A percentile compares a stretch with the other conserved stretches of the same genome.
phyloP scores from a whole-genome alignment of 2,113 vertebrate genomes.

The Triplophysa tibetana region DNA sequence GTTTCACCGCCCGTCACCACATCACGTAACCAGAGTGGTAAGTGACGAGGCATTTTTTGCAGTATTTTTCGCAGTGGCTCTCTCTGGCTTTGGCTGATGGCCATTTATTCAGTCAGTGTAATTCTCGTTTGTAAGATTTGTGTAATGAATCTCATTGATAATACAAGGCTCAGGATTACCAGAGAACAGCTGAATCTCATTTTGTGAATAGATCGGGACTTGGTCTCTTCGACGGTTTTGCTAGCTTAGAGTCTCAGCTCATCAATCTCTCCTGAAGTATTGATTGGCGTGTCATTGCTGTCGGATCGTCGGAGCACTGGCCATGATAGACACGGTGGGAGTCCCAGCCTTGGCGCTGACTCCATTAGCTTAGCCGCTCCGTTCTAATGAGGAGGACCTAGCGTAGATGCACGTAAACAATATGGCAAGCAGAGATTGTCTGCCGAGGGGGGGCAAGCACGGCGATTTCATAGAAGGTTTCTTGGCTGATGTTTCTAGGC shows the following conservation, averaged over 20 bases:
- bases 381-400: slow-evolving; percentile 50
- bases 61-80: neutral
- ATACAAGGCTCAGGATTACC: slow-evolving; percentile 15
- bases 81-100: slow-evolving; percentile 22
- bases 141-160: slow-evolving; percentile 42
- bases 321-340: slow-evolving; percentile 53
- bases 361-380: slow-evolving; percentile 24
- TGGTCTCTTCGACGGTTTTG: slow-evolving; percentile 8
- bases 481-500: slow-evolving; percentile 6
- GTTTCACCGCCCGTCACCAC: neutral
- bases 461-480: slow-evolving; percentile 18
- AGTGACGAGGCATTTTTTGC: slow-evolving; percentile 28
- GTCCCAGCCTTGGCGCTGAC: slow-evolving; percentile 25
- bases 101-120: neutral
- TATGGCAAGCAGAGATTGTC: slow-evolving; percentile 20
- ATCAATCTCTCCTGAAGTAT: slow-evolving; percentile 55
- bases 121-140: slow-evolving; percentile 14
- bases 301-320: slow-evolving; percentile 34
- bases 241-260: slow-evolving; percentile 29
- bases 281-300: slow-evolving; percentile 57
- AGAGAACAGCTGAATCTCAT: slow-evolving; percentile 6
- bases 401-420: slow-evolving; percentile 48
- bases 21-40: slow-evolving; percentile 33
- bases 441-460: slow-evolving; percentile 19
- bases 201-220: slow-evolving; percentile 33